A percentile compares a stretch with the other conserved stretches of the same genome.
phyloP scores from a whole-genome alignment of 2,797 vertebrate genomes.

The Eulemur rubriventer region DNA sequence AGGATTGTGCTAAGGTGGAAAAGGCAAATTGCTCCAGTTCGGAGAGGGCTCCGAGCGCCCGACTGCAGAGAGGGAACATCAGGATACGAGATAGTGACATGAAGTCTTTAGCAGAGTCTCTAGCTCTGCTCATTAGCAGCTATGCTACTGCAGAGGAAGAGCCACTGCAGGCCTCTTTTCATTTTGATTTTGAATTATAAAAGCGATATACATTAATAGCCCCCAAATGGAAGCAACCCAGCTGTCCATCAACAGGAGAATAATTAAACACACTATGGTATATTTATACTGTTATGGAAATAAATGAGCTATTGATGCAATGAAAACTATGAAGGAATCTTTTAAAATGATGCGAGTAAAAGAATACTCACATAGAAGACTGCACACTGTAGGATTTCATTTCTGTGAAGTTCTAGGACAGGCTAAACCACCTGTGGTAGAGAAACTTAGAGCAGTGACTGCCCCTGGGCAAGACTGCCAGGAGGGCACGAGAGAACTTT shows the following conservation, averaged over 20 bases:
- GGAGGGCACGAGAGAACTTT: neutral
- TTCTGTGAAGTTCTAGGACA: neutral
- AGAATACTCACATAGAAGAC: neutral
- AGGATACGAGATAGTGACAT: no score
- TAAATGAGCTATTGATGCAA: neutral
- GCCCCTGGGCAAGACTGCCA: neutral
- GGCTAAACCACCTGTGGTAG: neutral
- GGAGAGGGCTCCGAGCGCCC: neutral
- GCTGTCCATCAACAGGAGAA: neutral
- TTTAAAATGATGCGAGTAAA: neutral
- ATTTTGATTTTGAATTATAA: neutral
- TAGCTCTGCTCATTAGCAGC: neutral
- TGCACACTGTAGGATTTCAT: accelerated
- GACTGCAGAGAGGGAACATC: neutral
- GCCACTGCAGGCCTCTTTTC: neutral
- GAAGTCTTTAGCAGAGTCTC: neutral
- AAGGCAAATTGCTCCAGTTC: neutral
- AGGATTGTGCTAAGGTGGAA: neutral
- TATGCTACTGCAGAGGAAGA: neutral
- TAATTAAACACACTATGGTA: neutral
- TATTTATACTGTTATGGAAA: neutral
- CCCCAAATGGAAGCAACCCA: neutral
- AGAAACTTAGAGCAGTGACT: neutral
- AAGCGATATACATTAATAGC: neutral
- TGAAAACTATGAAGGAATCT: neutral